phyloP scores from a whole-genome alignment of 2,797 vertebrate species.

The Melanotaenia maccullochi region DNA sequence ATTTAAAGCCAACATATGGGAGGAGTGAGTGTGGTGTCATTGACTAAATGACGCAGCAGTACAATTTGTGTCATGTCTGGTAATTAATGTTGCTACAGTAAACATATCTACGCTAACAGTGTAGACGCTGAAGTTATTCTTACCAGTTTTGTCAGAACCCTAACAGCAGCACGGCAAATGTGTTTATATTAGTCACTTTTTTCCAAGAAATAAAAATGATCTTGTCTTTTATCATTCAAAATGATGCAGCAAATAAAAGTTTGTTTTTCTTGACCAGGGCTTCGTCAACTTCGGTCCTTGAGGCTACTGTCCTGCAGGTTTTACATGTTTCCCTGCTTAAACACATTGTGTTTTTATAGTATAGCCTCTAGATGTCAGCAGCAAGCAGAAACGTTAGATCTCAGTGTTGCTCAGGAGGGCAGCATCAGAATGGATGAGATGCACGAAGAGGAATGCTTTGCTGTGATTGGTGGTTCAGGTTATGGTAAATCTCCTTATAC shows the following conservation, averaged over 20 bases:
- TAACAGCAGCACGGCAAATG: not conserved
- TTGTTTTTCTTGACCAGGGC: too few species aligned
- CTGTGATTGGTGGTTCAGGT: not conserved
- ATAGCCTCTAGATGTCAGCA: slow-evolving; percentile 37
- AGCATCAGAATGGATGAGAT: not conserved
- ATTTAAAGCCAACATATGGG: too few species aligned
- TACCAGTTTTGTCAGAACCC: not conserved
- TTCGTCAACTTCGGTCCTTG: too few species aligned
- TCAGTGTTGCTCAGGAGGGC: not conserved
- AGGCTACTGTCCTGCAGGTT: too few species aligned
- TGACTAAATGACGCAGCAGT: too few species aligned
- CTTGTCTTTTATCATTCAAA: not conserved
- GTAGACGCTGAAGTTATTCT: not conserved
- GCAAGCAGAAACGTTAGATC: not conserved
- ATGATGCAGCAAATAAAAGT: not conserved
- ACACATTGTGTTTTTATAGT: not conserved
- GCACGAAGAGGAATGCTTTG: not conserved
- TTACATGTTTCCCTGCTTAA: not conserved
- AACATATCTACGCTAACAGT: too few species aligned
- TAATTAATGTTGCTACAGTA: too few species aligned
- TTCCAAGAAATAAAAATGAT: not conserved
- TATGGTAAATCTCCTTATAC: not conserved
- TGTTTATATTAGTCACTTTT: not conserved
- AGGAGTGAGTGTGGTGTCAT: too few species aligned
- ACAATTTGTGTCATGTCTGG: too few species aligned